phyloP scores from a whole-genome alignment of 1,140 invertebrate species.

The Eueides isabella region DNA sequence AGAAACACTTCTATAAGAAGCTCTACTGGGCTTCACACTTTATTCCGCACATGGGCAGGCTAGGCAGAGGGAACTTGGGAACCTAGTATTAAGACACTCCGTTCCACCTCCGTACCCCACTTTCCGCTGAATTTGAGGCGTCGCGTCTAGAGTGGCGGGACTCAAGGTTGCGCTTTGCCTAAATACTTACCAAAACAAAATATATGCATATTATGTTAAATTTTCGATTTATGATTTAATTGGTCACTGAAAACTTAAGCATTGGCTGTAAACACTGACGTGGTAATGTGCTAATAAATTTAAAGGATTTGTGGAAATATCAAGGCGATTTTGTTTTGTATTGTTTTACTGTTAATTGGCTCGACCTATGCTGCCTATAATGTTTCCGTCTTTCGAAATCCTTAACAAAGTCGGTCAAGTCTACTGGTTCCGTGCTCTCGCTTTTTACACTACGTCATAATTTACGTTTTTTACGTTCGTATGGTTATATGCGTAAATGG shows the following conservation, averaged over 20 bases:
- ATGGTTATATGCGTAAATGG: slow-evolving; percentile 5
- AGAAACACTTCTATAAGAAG: too few relatives aligned
- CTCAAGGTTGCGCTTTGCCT: too few relatives aligned
- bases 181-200: background rate
- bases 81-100: too few relatives aligned
- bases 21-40: too few relatives aligned
- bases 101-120: too few relatives aligned
- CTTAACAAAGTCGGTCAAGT: slow-evolving; percentile 36
- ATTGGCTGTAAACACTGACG: background rate
- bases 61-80: too few relatives aligned
- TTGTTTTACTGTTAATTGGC: slow-evolving; percentile 42
- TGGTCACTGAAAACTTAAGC: too few relatives aligned
- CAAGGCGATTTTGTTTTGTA: slow-evolving; percentile 47
- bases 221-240: background rate
- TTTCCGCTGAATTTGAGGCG: too few relatives aligned
- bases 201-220: background rate
- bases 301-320: slow-evolving; percentile 53
- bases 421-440: slow-evolving; percentile 7
- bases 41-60: too few relatives aligned
- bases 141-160: too few relatives aligned
- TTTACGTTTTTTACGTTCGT: slow-evolving; percentile 7
- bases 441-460: background rate
- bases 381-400: slow-evolving; percentile 47
- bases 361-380: slow-evolving; percentile 36
- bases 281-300: slow-evolving; percentile 8